Conservation (phyloP, 2,888 invertebrate species). For the Gandaritis pyraliata region DNA sequence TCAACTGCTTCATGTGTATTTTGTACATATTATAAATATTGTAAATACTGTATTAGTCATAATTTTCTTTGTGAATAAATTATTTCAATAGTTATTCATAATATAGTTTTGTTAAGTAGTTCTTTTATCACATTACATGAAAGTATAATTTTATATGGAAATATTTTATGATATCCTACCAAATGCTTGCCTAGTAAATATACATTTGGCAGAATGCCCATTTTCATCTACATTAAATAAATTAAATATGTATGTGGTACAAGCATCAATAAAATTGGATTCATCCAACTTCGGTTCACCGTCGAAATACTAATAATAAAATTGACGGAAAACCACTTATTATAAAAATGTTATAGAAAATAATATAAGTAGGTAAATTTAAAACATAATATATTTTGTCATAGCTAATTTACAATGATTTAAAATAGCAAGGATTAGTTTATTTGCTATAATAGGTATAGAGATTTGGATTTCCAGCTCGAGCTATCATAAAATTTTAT, state of each 20-base stretch:
- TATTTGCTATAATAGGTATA: not conserved
- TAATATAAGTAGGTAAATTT: not conserved
- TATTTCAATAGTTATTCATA: no score
- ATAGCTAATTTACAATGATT: conserved; percentile 7
- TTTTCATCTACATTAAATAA: conserved; percentile 13
- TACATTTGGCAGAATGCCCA: conserved; percentile 23
- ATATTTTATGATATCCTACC: conserved; percentile 10
- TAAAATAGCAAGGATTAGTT: conserved; percentile 5
- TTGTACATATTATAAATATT: no score
- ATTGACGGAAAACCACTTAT: not conserved
- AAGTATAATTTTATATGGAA: conserved; percentile 18
- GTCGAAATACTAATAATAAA: not conserved
- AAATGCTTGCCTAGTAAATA: not conserved
- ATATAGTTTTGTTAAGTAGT: no score
- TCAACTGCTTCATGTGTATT: no score
- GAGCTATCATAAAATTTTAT: conserved; percentile 14
- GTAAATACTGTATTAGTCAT: no score
- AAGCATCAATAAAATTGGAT: conserved; percentile 8
- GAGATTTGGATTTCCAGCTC: not conserved
- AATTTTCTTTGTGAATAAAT: no score
- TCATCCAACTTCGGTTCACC: no score
- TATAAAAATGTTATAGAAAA: no score
- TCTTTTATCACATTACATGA: conserved; percentile 4
- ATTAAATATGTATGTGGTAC: conserved; percentile 27
- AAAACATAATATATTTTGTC: conserved; percentile 2